Conservation (phyloP, 2,113 vertebrate genomes). For the Heterotilapia buettikoferi region DNA sequence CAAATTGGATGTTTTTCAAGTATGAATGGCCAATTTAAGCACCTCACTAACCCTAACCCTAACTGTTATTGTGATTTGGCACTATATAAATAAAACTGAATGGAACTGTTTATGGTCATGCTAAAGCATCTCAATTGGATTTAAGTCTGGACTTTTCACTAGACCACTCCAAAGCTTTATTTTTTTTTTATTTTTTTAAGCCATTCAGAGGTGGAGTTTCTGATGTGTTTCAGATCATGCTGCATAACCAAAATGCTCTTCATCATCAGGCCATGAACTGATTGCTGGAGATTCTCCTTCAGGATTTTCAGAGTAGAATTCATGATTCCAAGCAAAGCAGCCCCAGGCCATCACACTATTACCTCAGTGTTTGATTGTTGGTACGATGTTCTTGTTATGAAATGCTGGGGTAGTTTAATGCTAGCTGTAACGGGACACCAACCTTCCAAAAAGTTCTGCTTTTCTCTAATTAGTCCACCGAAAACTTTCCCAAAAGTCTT, state of each 20-base stretch:
- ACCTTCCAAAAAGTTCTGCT: neutral
- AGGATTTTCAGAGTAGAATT: neutral
- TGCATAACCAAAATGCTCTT: neutral
- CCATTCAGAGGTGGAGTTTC: neutral
- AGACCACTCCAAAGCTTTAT: neutral
- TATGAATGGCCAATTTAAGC: neutral
- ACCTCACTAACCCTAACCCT: neutral
- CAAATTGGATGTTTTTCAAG: neutral
- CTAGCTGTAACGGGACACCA: neutral
- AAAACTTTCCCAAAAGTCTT: neutral
- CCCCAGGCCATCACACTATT: neutral
- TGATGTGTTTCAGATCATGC: neutral
- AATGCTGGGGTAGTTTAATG: neutral
- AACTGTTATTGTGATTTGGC: neutral
- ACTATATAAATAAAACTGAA: neutral
- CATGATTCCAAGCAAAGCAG: neutral
- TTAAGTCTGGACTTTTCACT: neutral
- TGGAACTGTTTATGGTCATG: neutral
- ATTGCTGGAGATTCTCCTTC: neutral
- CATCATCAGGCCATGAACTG: rapidly evolving
- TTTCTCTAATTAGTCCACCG: neutral
- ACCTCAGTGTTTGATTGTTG: neutral
- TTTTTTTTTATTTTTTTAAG: neutral
- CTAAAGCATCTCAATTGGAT: neutral
- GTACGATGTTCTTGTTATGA: neutral